Evolutionary conservation across 2,113 vertebrate genomes (phyloP), one percentile per base, ranked within the genome.

Genomic region (Nibea coibor): DNA sequence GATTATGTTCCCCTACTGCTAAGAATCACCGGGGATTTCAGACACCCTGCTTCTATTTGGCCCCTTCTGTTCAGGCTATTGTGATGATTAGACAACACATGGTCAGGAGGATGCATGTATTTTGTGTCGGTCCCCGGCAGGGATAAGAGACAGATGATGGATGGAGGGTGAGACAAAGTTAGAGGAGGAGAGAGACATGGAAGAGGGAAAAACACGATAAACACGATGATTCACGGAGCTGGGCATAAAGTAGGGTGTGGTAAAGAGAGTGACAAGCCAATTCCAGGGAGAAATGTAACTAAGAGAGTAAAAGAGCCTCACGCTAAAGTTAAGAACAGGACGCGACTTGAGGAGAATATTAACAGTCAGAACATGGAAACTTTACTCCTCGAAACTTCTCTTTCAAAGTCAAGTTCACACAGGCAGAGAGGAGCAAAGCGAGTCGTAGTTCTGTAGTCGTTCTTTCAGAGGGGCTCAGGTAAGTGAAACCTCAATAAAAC

Each of bases 381-480:
- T 75, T 75, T 43, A 89, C 59, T 63, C 85, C 57, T 42, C 56
- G 42, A 26, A 74, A 75, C 20, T 50, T 89, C 54, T 74, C 45
- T 75, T 91, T 81, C 78, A 91, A 93, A 92, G 87, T 90, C 91
- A 94, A 92, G 93, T 91, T 90, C 81, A 88, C 87, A 89, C 89
- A 91, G 63, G 83, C 84, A 81, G 50, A 80, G 67, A 65, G 8
- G 65, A 81, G 81, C 47, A 66, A 70, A 56, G 57, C 63, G 39
- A 88, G 88, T 79, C 87, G 72, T 63, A 72, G 51, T 39, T 61
- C 65, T 28, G 50, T 79, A 48, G 50, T 71, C 45, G 20, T 68
- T 80, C 73, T 82, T 88, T 90, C 75, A 70, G 74, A 71, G 54
- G 81, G 28, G 57, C 67, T 48, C 54, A 53, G 64, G 89, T 80